Base-by-base conservation (phyloP, 2,888 invertebrate species). In the Theretra japonica region DNA sequence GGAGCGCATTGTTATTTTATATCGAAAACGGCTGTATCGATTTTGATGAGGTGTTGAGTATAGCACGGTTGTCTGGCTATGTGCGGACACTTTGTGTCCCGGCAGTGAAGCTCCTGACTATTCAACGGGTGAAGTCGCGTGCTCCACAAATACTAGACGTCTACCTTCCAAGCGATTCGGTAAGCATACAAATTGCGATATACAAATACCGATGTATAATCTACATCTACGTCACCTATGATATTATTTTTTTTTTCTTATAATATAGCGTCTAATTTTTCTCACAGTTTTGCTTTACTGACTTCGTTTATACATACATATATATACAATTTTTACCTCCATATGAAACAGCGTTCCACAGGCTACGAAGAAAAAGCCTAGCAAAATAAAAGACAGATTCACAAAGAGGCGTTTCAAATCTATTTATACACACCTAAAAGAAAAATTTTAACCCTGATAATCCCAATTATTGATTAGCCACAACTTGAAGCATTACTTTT, bases 201-300 rank as follows among this genome's bases (percentile, higher is more conserved):
- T 80, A 76, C 77, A 79, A 74, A 79, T 78, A 76, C 73, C 76
- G 76, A 83, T 81, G 73, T 75, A 73, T 79, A 82, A 69, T 83
- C 92, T 93, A 93, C 90, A 90, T 91, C 88, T 90, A 92, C 92
- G 88, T 89, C 90, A 82, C 88, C 90, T 88, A 90, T 93, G 93
- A 93, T 93, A 93, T 91, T 88, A 88, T 89, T 83, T 80, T 88
- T 83, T 80, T 88, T 88, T 90, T 84, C 77, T 76, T 88, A 83
- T 82, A 80, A 78, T 85, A 88, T 92, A 92, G 86, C 88, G 86
- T 90, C 94, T 94, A 94, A 92, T 89, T 85, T 92, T 85, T 94
- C 88, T 94, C 94, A 94, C 94, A 94, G 94, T 93, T 86, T 91
- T 91, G 94, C 94, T 94, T 94, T 91, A 93, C n/a, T 94, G 94